Evolutionary conservation across 1,140 invertebrate genomes (phyloP).

Genomic region (Caenorhabditis tropicalis): DNA sequence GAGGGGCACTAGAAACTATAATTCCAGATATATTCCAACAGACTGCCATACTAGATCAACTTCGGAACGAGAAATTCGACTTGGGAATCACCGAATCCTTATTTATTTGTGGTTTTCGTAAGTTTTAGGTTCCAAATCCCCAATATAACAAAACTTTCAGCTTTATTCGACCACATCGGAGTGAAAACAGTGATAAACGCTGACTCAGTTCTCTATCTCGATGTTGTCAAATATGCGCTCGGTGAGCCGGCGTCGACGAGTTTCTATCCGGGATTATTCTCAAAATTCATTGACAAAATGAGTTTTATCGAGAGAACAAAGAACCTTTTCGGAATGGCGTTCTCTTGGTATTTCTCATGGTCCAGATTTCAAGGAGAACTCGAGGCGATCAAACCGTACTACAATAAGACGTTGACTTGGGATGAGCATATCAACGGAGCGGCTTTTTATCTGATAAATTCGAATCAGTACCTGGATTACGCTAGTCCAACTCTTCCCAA

Average conservation of each 20-base stretch:
- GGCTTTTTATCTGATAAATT: constrained; percentile 14
- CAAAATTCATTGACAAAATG: not conserved
- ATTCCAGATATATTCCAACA: constrained; percentile 12
- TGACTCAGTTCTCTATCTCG: not conserved
- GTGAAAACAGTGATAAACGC: constrained; percentile 5
- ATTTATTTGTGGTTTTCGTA: constrained; percentile 4
- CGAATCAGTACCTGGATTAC: constrained; percentile 41
- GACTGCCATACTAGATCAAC: not conserved
- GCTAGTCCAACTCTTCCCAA: constrained; percentile 4
- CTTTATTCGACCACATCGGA: not conserved
- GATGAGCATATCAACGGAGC: not conserved
- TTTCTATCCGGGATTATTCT: not conserved
- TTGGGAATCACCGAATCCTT: constrained; percentile 4
- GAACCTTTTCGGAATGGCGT: not conserved
- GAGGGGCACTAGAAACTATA: no score
- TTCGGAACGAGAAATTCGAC: not conserved
- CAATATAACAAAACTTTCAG: not conserved
- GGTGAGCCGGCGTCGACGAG: constrained; percentile 23
- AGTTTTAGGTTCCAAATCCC: not conserved
- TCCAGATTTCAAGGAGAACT: constrained; percentile 2
- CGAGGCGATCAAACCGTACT: not conserved
- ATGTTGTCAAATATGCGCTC: not conserved
- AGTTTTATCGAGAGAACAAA: not conserved
- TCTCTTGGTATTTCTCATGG: not conserved
- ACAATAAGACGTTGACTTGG: not conserved